Conservation (phyloP, 2,888 invertebrate genomes). For the Micoletzkya japonica region DNA sequence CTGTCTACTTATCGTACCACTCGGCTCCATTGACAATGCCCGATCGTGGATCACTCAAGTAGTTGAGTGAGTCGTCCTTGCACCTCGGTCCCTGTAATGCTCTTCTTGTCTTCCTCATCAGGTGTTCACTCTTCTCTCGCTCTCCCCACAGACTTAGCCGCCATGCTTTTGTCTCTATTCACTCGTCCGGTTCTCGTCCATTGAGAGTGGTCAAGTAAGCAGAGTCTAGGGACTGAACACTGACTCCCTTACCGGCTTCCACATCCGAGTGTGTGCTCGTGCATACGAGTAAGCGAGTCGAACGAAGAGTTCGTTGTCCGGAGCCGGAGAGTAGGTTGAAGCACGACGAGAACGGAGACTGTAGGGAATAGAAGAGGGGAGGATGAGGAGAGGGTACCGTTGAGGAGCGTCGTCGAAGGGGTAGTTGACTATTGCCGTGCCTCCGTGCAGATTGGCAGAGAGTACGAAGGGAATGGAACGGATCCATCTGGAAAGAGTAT, state of each 20-base stretch:
- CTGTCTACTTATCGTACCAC: constrained; percentile 73
- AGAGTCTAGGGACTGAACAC: not conserved
- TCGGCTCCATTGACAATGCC: constrained; percentile 94
- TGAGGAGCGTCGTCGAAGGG: constrained; percentile 86
- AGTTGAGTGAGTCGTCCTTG: constrained; percentile 44
- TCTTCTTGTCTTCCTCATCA: not conserved
- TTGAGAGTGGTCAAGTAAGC: not conserved
- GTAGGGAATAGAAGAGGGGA: not conserved
- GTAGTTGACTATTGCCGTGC: constrained; percentile 85
- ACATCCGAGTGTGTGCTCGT: constrained; percentile 53
- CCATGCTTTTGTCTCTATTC: not conserved
- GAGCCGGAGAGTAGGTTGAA: constrained; percentile 40
- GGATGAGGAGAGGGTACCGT: not conserved
- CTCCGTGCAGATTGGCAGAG: constrained; percentile 62
- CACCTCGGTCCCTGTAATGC: constrained; percentile 53
- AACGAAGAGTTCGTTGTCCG: constrained; percentile 57
- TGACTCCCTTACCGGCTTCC: constrained; percentile 35
- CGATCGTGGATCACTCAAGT: constrained; percentile 74
- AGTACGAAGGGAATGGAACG: constrained; percentile 54
- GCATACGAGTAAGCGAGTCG: constrained; percentile 59
- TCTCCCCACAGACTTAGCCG: not conserved
- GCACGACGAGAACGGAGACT: constrained; percentile 9
- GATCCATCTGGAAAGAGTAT: constrained; percentile 54
- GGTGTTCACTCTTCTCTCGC: not conserved
- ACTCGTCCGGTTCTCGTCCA: not conserved